phyloP scores from a whole-genome alignment of 1,140 invertebrate species.

The Drosophila parvula region DNA sequence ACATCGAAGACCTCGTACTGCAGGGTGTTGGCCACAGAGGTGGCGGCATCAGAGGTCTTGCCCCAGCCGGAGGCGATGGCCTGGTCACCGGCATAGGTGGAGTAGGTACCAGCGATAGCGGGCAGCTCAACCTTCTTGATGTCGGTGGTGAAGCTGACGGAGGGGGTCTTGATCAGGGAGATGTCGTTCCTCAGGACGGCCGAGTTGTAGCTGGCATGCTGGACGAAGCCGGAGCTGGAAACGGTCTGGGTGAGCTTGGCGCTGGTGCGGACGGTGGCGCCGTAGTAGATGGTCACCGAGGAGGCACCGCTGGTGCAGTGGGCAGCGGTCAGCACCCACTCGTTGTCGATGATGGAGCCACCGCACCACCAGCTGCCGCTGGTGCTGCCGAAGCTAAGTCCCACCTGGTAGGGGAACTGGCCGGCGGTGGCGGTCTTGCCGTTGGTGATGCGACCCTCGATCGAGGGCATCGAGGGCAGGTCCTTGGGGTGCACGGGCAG shows the following conservation, averaged over 20 bases:
- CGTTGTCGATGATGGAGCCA: conserved; percentile 85
- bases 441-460: conserved; percentile 79
- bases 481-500: conserved; percentile 59
- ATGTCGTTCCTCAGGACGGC: conserved; percentile 58
- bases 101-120: conserved; percentile 41
- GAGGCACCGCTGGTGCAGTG: conserved; percentile 85
- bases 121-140: conserved; percentile 57
- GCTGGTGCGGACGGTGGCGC: conserved; percentile 57
- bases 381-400: conserved; percentile 78
- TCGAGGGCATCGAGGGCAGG: conserved; percentile 34
- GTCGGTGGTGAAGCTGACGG: conserved; percentile 13
- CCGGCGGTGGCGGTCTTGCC: conserved; percentile 66
- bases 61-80: conserved; percentile 72
- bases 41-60: conserved; percentile 53
- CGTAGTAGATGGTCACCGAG: conserved; percentile 54
- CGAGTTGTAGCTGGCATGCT: conserved; percentile 65
- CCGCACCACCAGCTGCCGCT: conserved; percentile 85
- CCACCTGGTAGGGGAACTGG: conserved; percentile 85
- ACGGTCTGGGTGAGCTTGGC: conserved; percentile 49
- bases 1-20: conserved; percentile 32
- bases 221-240: conserved; percentile 36
- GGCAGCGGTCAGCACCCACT: conserved; percentile 86
- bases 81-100: conserved; percentile 49
- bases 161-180: conserved; percentile 53
- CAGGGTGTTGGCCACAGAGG: conserved; percentile 44